phyloP scores from a whole-genome alignment of 2,797 vertebrate species.

The Ptychobarbus kaznakovi region DNA sequence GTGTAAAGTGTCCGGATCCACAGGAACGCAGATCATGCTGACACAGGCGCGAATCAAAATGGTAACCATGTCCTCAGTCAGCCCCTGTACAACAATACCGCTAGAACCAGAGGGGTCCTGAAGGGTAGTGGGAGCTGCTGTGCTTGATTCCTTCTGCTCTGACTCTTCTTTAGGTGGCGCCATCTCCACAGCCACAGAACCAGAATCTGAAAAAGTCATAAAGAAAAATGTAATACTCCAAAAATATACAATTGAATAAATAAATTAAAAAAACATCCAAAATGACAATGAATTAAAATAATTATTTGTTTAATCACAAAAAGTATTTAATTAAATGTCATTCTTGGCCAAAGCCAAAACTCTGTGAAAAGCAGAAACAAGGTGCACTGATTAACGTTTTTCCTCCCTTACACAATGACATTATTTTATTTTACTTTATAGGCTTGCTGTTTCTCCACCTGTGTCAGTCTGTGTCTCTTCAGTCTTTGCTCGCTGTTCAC shows the following conservation, averaged over 20 bases:
- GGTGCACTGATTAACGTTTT: background rate
- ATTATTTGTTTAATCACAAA: background rate
- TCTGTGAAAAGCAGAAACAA: background rate
- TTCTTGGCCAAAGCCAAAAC: background rate
- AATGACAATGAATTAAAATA: background rate
- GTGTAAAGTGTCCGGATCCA: conserved; percentile 95
- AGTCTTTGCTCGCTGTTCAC: conserved; percentile 71
- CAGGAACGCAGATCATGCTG: conserved; percentile 95
- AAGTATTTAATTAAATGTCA: background rate
- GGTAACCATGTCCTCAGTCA: conserved; percentile 91
- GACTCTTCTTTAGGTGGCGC: conserved; percentile 77
- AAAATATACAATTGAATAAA: too few relatives aligned
- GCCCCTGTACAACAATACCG: conserved; percentile 87
- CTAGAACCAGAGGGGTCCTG: conserved; percentile 63
- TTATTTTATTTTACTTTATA: background rate
- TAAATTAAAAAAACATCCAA: background rate
- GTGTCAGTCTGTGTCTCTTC: conserved; percentile 76
- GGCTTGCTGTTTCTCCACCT: conserved; percentile 46
- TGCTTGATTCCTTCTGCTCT: conserved; percentile 72
- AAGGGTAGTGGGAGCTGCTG: conserved; percentile 51
- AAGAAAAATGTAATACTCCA: background rate
- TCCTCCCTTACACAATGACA: background rate
- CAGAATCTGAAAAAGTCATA: conserved; percentile 47
- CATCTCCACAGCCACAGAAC: conserved; percentile 76
- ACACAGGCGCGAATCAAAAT: conserved; percentile 93